These are phyloP conservation scores for Nipponia nippon DNA, from an alignment of 2,113 vertebrate genomes.

Conservation along the genomic window DNA sequence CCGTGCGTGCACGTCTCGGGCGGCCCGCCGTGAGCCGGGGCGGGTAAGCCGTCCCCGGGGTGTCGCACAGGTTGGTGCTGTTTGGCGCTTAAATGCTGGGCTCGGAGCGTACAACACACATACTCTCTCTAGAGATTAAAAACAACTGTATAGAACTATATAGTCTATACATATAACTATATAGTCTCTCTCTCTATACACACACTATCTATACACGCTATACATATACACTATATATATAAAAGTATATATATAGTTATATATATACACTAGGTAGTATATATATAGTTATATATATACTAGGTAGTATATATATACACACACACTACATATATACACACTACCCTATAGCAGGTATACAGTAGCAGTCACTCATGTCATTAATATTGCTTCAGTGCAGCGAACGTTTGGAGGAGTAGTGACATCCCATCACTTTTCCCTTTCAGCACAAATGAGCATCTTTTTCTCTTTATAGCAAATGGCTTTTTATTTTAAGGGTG, in stretches of 20 bases:
- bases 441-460: neutral
- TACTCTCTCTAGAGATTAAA: too few relatives aligned
- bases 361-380: too few relatives aligned
- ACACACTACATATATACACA: too few relatives aligned
- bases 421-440: neutral
- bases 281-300: neutral
- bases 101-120: neutral
- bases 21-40: too few relatives aligned
- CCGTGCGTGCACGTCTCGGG: too few relatives aligned
- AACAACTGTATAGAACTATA: neutral
- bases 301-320: too few relatives aligned
- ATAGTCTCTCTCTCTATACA: too few relatives aligned
- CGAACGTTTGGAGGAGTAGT: rapidly evolving
- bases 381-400: neutral
- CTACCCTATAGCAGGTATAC: rapidly evolving
- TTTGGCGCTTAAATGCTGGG: rapidly evolving
- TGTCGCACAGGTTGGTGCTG: rapidly evolving
- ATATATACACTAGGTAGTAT: too few relatives aligned
- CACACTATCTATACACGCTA: too few relatives aligned
- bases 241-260: neutral
- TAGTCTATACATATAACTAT: neutral
- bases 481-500: too few relatives aligned
- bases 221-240: too few relatives aligned
- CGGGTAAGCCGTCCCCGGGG: rapidly evolving
- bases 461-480: neutral